phyloP scores from a whole-genome alignment of 2,113 vertebrate species.

The Oncorhynchus nerka region DNA sequence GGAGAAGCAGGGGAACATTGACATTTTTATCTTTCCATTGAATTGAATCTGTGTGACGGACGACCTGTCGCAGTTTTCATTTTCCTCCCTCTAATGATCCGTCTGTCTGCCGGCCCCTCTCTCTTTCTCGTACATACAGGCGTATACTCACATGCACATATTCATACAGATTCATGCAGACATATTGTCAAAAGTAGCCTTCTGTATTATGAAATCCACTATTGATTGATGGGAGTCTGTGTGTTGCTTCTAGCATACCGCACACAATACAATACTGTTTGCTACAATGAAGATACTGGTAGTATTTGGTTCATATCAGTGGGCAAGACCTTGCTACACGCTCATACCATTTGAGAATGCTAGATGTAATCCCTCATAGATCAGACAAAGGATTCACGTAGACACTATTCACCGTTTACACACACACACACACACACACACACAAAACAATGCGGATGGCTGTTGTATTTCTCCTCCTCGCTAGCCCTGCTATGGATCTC shows the following conservation, averaged over 20 bases:
- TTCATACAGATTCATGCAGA: conserved; percentile 22
- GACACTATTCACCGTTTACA: not conserved
- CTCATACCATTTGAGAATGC: not conserved
- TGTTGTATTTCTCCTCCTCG: conserved; percentile 53
- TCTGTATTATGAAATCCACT: conserved; percentile 31
- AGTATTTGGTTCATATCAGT: conserved; percentile 46
- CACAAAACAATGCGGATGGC: not conserved
- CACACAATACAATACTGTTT: not conserved
- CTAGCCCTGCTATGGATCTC: conserved; percentile 10
- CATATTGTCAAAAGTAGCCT: conserved; percentile 19
- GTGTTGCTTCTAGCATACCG: not conserved
- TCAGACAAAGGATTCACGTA: conserved; percentile 35
- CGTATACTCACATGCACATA: conserved; percentile 29
- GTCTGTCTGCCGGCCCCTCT: conserved; percentile 54
- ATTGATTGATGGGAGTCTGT: conserved; percentile 40
- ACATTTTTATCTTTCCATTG: conserved; percentile 83
- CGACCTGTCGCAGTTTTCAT: conserved; percentile 82
- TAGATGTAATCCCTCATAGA: conserved; percentile 22
- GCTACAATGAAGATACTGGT: conserved; percentile 28
- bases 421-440: conserved; percentile 3
- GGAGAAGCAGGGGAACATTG: conserved; percentile 59
- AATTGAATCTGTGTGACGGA: conserved; percentile 82
- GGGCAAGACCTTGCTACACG: conserved; percentile 9
- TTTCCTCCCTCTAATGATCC: conserved; percentile 85
- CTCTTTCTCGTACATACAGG: conserved; percentile 32